Evolutionary conservation across 92 coral and sea anemone species (phyloP).

Genomic region (Epizoanthus illoricatus): DNA sequence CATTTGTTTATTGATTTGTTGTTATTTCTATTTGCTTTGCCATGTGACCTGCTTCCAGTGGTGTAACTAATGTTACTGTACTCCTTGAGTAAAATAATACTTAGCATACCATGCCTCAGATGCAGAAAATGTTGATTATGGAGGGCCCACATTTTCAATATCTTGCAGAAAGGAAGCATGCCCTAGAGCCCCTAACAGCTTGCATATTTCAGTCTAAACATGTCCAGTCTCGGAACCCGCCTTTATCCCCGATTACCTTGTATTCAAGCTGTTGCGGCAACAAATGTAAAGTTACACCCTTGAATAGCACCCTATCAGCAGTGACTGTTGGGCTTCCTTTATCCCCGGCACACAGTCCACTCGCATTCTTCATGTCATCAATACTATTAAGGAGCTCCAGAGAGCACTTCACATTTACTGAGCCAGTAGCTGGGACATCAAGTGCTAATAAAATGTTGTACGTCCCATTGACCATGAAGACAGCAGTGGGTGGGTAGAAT

Average conservation of each 20-base stretch:
- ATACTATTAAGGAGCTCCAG: constrained; percentile 5
- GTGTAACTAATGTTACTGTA: too few species aligned
- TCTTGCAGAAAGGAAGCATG: too few species aligned
- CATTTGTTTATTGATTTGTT: too few species aligned
- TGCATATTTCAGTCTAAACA: neutral
- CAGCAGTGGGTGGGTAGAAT: neutral
- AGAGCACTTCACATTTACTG: constrained; percentile 16
- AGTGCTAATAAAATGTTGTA: constrained; percentile 14
- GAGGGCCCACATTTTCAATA: too few species aligned
- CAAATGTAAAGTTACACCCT: neutral
- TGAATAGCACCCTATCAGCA: neutral
- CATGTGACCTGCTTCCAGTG: too few species aligned
- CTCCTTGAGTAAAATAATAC: too few species aligned
- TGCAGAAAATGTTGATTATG: too few species aligned
- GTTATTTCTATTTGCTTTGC: too few species aligned
- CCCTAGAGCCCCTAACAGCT: too few species aligned
- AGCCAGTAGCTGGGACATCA: constrained; percentile 11
- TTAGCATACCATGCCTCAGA: too few species aligned
- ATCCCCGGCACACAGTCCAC: constrained; percentile 11
- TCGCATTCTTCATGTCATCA: neutral
- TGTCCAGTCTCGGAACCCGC: neutral
- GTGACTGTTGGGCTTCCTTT: constrained; percentile 12
- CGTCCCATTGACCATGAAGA: constrained; percentile 21
- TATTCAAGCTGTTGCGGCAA: constrained; percentile 20
- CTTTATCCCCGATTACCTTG: constrained; percentile 3